Percentiles rank a stretch among this genome's conserved stretches.
phyloP scores from a whole-genome alignment of 2,888 invertebrate species.

The Eupithecia centaureata region DNA sequence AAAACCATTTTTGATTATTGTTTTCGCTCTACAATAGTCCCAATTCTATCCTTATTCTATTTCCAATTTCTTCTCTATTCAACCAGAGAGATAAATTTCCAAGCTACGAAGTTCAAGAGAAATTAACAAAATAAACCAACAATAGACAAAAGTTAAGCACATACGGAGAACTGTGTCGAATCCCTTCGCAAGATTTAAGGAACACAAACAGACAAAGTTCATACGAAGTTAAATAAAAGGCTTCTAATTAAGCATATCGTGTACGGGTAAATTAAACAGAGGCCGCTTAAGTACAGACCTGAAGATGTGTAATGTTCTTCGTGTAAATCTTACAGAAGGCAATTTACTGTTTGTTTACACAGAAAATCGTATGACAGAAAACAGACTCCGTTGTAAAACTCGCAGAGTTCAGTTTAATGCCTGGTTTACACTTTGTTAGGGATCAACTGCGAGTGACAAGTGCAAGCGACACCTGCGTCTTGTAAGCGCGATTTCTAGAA shows the following conservation, averaged over 20 bases:
- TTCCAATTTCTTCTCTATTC: not conserved
- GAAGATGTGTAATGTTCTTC: not conserved
- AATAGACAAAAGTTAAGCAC: slow-evolving; percentile 5
- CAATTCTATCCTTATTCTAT: no score
- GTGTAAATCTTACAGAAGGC: slow-evolving; percentile 8
- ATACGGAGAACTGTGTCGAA: slow-evolving; percentile 3
- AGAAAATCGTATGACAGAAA: not conserved
- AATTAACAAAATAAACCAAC: slow-evolving; percentile 16
- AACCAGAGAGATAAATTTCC: not conserved
- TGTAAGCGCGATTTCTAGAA: no score
- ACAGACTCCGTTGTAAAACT: not conserved
- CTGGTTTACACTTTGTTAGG: no score
- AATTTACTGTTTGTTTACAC: slow-evolving; percentile 6
- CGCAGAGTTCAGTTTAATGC: no score
- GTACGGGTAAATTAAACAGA: slow-evolving; percentile 12
- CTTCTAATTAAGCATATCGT: slow-evolving; percentile 14
- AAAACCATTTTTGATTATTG: not conserved
- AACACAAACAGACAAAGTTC: slow-evolving; percentile 8
- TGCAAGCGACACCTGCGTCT: no score
- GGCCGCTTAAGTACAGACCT: not conserved
- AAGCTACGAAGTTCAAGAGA: not conserved
- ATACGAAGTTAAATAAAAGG: slow-evolving; percentile 13
- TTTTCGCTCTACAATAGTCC: not conserved
- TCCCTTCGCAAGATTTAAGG: slow-evolving; percentile 16
- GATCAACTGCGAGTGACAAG: no score